Percentiles rank a stretch among this genome's conserved stretches.
These are phyloP conservation scores for Lamellibrachia satsuma DNA, from an alignment of 2,888 invertebrate genomes.

Conservation along the genomic window DNA sequence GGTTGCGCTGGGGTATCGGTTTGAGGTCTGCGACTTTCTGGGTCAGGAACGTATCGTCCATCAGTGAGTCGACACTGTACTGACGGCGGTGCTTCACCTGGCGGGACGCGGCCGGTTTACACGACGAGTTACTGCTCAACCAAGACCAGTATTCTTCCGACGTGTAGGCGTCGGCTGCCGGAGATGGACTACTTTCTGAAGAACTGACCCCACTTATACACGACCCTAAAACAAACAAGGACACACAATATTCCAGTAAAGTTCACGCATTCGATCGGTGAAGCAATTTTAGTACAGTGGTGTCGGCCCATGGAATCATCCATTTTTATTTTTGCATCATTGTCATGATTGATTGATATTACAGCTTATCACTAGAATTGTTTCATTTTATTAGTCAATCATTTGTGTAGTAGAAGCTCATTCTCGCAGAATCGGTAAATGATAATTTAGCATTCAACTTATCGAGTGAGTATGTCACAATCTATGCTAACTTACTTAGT, in stretches of 20 bases:
- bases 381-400: neutral
- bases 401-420: neutral
- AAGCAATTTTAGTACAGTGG: neutral
- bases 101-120: neutral
- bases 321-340: neutral
- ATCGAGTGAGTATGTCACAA: neutral
- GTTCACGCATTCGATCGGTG: neutral
- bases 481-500: neutral
- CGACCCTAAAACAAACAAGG: neutral
- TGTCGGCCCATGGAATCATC: neutral
- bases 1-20: neutral
- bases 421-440: neutral
- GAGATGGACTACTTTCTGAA: neutral
- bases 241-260: neutral
- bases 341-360: no score
- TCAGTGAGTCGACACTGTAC: neutral
- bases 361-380: neutral
- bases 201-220: slow-evolving; percentile 9
- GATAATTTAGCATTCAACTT: neutral
- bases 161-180: neutral
- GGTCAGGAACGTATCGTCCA: neutral
- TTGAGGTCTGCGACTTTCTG: neutral
- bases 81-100: neutral
- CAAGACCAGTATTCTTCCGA: slow-evolving; percentile 13
- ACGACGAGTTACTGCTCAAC: neutral